Conservation (phyloP, 2,113 vertebrate species). For the Corynorhinus townsendii region DNA sequence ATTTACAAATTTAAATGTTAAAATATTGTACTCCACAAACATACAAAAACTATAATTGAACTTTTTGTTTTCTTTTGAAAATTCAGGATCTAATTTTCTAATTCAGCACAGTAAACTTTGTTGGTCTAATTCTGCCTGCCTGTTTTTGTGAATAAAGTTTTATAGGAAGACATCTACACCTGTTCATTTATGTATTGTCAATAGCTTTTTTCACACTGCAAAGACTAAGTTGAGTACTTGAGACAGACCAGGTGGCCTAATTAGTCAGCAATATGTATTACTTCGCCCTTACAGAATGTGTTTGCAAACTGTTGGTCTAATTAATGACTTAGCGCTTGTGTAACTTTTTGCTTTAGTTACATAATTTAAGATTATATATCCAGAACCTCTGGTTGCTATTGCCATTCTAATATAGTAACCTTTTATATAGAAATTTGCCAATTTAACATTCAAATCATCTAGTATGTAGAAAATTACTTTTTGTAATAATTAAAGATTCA, state of each 20-base stretch:
- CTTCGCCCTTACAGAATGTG: neutral
- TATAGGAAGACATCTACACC: neutral
- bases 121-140: neutral
- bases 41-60: neutral
- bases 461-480: neutral
- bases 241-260: neutral
- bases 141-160: conserved; percentile 15
- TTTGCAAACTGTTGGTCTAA: neutral
- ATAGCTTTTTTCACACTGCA: neutral
- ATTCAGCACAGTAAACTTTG: neutral
- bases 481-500: neutral
- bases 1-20: neutral
- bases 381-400: neutral
- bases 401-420: neutral
- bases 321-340: neutral
- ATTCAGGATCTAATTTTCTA: neutral
- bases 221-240: neutral
- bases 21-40: neutral
- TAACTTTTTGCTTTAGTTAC: neutral
- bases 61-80: neutral
- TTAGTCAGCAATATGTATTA: neutral
- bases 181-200: neutral
- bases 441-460: neutral
- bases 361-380: neutral
- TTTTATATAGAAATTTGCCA: neutral